phyloP scores from a whole-genome alignment of 2,797 vertebrate genomes.

The Lateolabrax maculatus region DNA sequence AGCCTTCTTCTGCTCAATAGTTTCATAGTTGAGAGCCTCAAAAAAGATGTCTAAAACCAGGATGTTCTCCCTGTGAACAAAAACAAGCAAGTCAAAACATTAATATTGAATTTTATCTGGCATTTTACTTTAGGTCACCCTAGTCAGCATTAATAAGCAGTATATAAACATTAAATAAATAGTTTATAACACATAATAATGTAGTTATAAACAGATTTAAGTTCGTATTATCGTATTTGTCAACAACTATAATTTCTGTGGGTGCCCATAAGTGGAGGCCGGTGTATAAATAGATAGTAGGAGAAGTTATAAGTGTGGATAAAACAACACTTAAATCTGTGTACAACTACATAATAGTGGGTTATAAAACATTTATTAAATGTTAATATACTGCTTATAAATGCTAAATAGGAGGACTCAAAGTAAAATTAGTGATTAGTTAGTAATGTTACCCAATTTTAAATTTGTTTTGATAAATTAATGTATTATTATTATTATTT shows the following conservation, averaged over 20 bases:
- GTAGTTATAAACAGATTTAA: neutral
- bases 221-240: neutral
- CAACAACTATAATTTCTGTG: neutral
- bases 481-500: neutral
- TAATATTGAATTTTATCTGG: neutral
- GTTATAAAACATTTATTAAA: neutral
- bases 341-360: neutral
- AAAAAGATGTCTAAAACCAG: conserved; percentile 99
- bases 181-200: neutral
- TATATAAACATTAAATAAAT: neutral
- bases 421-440: too few species aligned
- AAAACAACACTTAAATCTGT: neutral
- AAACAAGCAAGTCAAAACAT: conserved; percentile 1
- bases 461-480: neutral
- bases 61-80: conserved; percentile 92
- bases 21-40: conserved; percentile 98
- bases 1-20: conserved; percentile 98
- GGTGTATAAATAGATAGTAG: neutral
- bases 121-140: neutral
- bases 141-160: neutral
- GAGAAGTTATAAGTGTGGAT: neutral
- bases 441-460: neutral
- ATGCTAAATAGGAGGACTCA: neutral
- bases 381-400: neutral
- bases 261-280: neutral